Conservation (phyloP, 92 coral and sea anemone genomes). For the Epizoanthus ramosus region DNA sequence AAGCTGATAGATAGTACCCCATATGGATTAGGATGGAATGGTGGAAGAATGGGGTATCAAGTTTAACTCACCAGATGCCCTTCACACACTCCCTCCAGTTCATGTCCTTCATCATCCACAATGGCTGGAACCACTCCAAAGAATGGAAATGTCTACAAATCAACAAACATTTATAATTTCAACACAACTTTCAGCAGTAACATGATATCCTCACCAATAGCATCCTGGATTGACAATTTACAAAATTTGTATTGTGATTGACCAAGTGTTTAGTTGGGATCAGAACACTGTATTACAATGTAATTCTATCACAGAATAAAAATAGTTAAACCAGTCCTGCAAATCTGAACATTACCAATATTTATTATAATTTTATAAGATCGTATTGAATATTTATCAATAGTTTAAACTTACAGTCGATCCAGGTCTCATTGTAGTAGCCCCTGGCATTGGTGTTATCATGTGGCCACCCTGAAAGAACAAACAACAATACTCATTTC, state of each 20-base stretch:
- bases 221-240: not conserved
- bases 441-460: conserved; percentile 95
- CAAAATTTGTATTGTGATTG: not conserved
- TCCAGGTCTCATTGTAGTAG: conserved; percentile 97
- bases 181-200: not conserved
- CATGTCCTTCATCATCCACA: conserved; percentile 92
- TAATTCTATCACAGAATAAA: no score
- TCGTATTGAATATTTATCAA: not conserved
- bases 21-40: no score
- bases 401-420: conserved; percentile 78
- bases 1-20: not conserved
- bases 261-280: no score
- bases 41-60: not conserved
- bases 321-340: no score
- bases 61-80: conserved; percentile 80
- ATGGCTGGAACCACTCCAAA: conserved; percentile 98
- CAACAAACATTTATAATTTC: not conserved
- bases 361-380: no score
- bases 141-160: conserved; percentile 87
- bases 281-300: no score
- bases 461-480: conserved; percentile 93
- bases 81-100: conserved; percentile 93
- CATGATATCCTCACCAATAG: not conserved
- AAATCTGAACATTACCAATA: no score
- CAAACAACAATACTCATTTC: no score